These are phyloP conservation scores for Molossus molossus DNA, from an alignment of 2,797 vertebrate species.

Conservation along the genomic window DNA sequence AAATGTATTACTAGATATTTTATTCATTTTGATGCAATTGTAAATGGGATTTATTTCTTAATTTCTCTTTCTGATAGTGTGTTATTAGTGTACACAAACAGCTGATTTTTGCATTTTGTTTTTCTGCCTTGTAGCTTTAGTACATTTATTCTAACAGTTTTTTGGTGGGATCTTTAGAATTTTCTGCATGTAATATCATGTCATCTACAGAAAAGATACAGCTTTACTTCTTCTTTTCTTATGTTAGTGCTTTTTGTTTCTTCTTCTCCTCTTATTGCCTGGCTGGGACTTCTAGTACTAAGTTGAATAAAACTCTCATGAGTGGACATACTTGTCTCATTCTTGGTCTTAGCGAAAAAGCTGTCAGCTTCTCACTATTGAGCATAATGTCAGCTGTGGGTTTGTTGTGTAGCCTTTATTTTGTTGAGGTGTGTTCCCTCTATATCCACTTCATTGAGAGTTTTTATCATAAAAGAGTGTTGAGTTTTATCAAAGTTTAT, in stretches of 20 bases:
- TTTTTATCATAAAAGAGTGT: not conserved
- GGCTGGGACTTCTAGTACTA: not conserved
- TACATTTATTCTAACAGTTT: not conserved
- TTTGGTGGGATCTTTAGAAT: not conserved
- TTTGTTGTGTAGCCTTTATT: not conserved
- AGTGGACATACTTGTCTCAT: not conserved
- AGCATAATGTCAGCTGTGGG: not conserved
- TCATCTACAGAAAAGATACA: not conserved
- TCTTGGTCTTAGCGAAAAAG: not conserved
- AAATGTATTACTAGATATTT: not conserved
- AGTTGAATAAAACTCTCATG: not conserved
- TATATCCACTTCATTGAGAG: not conserved
- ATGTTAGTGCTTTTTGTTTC: not conserved
- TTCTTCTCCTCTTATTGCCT: not conserved
- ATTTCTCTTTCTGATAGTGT: not conserved
- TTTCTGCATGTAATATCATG: not conserved
- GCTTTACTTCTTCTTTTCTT: not conserved
- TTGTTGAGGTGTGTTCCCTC: not conserved
- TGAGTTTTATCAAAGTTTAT: not conserved
- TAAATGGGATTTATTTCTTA: not conserved
- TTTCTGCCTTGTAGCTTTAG: not conserved
- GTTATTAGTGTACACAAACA: not conserved
- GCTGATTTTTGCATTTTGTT: not conserved
- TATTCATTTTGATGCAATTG: not conserved
- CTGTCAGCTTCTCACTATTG: not conserved